Base-by-base conservation (phyloP, 2,113 vertebrate genomes). In the Ceyx margarethae region DNA sequence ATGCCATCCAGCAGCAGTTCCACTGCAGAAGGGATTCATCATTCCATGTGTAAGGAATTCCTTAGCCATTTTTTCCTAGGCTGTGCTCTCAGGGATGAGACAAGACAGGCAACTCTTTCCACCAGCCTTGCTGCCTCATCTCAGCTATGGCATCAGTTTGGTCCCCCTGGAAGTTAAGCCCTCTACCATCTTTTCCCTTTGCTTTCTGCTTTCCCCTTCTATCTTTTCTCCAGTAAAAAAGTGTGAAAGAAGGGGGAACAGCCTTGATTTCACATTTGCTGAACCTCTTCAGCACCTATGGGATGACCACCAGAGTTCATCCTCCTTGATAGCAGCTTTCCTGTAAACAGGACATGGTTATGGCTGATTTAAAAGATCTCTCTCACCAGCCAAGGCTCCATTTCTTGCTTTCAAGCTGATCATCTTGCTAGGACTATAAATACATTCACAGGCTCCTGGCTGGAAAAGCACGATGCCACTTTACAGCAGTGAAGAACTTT, bases 1-100 rank as follows among this genome's bases (percentile, higher is more conserved):
- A 92, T 64, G 66, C 58, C 51, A 91, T 58, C 42, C 85, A 89
- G 85, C 53, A 92, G 87, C 58, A 91, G 33, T 66, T 92, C 64
- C 67, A 87, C 33, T 79, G 80, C 79, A 89, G 81, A 51, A 82
- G 72, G 82, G 25, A 85, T 74, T 71, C 51, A 80, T 82, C 81
- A 62, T 69, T 61, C 78, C 48, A 37, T 3, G 1, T 40, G 15
- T 40, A 84, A 75, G 51, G n/a, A 91, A 91, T 91, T 54, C 23
- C 58, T 85, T 31, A 50, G 58, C 35, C 13, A 58, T 81, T 76
- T 91, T 85, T 73, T 87, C 42, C 74, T 58, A 5, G n/a, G 15
- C 60, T 28, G n/a, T 50, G 25, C 42, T 78, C 37, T 79, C 35
- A 23, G 45, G 15, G 23, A 50, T 60, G 53, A 89, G 23, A 29